A percentile compares a stretch with the other conserved stretches of the same genome.
Conservation (phyloP, 2,888 invertebrate species). For the Abrostola triplasia region DNA sequence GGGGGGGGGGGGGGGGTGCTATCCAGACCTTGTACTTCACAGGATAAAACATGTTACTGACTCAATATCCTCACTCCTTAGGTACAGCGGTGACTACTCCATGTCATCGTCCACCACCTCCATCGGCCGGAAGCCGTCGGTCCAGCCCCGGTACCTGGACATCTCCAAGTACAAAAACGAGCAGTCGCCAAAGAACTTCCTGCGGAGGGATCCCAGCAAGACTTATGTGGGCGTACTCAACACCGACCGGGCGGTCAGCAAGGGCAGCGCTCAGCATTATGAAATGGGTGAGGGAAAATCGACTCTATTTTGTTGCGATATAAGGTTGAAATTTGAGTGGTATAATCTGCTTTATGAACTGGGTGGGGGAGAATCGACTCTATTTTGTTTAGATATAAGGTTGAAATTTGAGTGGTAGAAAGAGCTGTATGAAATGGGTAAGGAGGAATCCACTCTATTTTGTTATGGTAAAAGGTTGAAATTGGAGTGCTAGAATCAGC, state of each 20-base stretch:
- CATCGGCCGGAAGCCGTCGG: slow-evolving; percentile 67
- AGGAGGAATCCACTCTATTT: too few species aligned
- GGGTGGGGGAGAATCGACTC: too few species aligned
- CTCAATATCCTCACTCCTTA: slow-evolving; percentile 37
- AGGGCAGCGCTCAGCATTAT: slow-evolving; percentile 78
- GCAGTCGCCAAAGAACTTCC: slow-evolving; percentile 81
- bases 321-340: not conserved
- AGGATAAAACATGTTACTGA: not conserved
- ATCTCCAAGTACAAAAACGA: slow-evolving; percentile 89
- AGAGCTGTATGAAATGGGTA: too few species aligned
- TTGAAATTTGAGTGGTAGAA: too few species aligned
- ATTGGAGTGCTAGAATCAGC: too few species aligned
- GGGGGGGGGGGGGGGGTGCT: too few species aligned
- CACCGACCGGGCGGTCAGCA: slow-evolving; percentile 64
- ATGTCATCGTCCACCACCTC: slow-evolving; percentile 86
- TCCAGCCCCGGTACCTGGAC: slow-evolving; percentile 88
- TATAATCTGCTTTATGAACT: too few species aligned
- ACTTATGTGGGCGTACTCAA: slow-evolving; percentile 79
- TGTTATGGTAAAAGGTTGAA: too few species aligned
- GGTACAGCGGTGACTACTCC: slow-evolving; percentile 86
- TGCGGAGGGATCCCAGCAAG: slow-evolving; percentile 88
- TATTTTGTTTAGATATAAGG: too few species aligned
- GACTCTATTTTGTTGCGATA: not conserved
- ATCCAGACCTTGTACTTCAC: too few species aligned
- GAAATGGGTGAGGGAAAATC: slow-evolving; percentile 78